Evolutionary conservation across 2,888 invertebrate genomes (phyloP).

Genomic region (Lycocerus yunnanus): DNA sequence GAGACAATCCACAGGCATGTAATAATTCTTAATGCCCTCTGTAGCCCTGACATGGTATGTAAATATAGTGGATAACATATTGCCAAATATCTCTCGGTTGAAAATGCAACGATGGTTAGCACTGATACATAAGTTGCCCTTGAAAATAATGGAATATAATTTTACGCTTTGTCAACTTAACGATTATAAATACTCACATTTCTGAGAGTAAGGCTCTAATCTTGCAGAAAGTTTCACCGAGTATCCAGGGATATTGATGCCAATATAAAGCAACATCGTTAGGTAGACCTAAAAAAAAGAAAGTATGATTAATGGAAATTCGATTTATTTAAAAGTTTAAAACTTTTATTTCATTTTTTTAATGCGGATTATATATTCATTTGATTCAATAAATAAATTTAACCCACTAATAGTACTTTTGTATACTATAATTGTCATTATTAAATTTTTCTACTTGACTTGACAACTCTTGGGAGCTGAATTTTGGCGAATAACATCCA

Average conservation of each 20-base stretch:
- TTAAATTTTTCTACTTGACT: no score
- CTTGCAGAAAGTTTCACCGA: conserved; percentile 82
- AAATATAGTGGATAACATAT: conserved; percentile 87
- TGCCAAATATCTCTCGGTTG: conserved; percentile 87
- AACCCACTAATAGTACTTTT: no score
- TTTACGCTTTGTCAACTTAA: neutral
- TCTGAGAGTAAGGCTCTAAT: conserved; percentile 81
- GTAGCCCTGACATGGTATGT: conserved; percentile 81
- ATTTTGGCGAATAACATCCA: no score
- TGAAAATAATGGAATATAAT: conserved; percentile 42
- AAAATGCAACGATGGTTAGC: conserved; percentile 89
- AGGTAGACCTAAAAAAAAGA: conserved; percentile 72
- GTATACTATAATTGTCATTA: no score
- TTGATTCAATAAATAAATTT: no score
- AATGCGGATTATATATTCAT: no score
- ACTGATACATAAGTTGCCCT: conserved; percentile 91
- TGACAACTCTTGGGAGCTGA: no score
- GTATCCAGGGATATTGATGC: conserved; percentile 87
- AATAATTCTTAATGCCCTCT: conserved; percentile 81
- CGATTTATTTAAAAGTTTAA: neutral
- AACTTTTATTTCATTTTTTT: neutral
- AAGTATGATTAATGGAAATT: conserved; percentile 6
- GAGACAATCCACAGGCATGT: conserved; percentile 77
- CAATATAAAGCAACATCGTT: conserved; percentile 83
- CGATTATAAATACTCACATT: conserved; percentile 66